A percentile compares a stretch with the other conserved stretches of the same genome.
These are phyloP conservation scores for Dicyrtomina minuta DNA, from an alignment of 2,888 invertebrate species.

Conservation along the genomic window DNA sequence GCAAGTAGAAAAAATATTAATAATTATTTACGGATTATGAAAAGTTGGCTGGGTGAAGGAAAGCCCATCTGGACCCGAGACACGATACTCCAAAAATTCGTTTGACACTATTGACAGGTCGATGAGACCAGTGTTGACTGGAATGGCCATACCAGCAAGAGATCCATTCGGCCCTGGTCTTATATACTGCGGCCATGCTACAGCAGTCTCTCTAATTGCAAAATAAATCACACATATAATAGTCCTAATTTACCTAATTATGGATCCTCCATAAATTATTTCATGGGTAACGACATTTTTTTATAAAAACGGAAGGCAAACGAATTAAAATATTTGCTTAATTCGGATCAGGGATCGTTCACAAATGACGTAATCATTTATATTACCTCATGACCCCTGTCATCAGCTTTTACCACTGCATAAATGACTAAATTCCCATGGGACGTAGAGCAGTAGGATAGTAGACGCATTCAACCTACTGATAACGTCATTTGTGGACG, in stretches of 20 bases:
- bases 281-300: background rate
- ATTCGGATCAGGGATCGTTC: too few relatives aligned
- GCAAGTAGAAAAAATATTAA: background rate
- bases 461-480: too few relatives aligned
- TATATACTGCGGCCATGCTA: constrained; percentile 19
- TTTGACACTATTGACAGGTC: constrained; percentile 35
- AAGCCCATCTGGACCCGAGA: constrained; percentile 37
- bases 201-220: constrained; percentile 29
- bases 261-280: too few relatives aligned
- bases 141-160: constrained; percentile 36
- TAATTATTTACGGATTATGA: constrained; percentile 4
- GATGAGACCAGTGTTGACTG: constrained; percentile 29
- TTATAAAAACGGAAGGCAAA: background rate
- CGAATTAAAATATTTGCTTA: too few relatives aligned
- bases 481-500: too few relatives aligned
- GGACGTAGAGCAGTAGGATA: too few relatives aligned
- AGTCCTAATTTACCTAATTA: too few relatives aligned
- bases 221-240: too few relatives aligned
- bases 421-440: too few relatives aligned
- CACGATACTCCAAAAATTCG: constrained; percentile 35
- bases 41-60: constrained; percentile 38
- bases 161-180: constrained; percentile 36
- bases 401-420: too few relatives aligned
- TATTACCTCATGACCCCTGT: too few relatives aligned
- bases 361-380: too few relatives aligned